Evolutionary conservation across 2,797 vertebrate genomes (phyloP).

Genomic region (Pyrocephalus nanus): DNA sequence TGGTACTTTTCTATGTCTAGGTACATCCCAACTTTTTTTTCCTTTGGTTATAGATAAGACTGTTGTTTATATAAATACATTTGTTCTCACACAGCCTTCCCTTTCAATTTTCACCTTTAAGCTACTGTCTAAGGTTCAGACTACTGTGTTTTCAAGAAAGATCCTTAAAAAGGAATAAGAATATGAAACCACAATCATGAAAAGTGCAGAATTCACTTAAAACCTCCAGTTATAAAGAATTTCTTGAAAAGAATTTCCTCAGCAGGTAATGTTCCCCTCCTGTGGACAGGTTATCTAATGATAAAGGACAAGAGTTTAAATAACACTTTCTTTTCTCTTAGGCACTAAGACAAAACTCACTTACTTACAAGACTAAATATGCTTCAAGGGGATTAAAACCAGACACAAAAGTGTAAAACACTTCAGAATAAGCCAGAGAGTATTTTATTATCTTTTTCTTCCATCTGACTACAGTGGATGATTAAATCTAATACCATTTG

Average conservation of each 20-base stretch:
- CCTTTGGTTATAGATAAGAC: not conserved
- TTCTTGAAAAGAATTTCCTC: not conserved
- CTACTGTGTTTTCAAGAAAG: not conserved
- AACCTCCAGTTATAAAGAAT: not conserved
- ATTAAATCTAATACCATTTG: not conserved
- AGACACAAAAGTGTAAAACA: not conserved
- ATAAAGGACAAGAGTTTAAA: constrained; percentile 26
- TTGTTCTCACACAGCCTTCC: not conserved
- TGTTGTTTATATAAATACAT: not conserved
- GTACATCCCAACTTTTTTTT: not conserved
- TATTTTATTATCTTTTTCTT: constrained; percentile 14
- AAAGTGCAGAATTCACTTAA: not conserved
- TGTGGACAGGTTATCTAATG: not conserved
- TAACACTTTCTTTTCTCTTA: not conserved
- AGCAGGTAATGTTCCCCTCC: not conserved
- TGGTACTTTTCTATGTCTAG: not conserved
- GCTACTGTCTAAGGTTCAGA: not conserved
- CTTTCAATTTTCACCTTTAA: not conserved
- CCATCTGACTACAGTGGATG: not conserved
- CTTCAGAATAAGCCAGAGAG: not conserved
- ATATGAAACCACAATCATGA: not conserved
- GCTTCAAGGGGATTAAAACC: constrained; percentile 15
- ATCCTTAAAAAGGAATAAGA: not conserved
- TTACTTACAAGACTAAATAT: not conserved
- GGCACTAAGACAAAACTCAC: not conserved